Conservation (phyloP, 2,888 invertebrate genomes). For the Drosophila colorata region DNA sequence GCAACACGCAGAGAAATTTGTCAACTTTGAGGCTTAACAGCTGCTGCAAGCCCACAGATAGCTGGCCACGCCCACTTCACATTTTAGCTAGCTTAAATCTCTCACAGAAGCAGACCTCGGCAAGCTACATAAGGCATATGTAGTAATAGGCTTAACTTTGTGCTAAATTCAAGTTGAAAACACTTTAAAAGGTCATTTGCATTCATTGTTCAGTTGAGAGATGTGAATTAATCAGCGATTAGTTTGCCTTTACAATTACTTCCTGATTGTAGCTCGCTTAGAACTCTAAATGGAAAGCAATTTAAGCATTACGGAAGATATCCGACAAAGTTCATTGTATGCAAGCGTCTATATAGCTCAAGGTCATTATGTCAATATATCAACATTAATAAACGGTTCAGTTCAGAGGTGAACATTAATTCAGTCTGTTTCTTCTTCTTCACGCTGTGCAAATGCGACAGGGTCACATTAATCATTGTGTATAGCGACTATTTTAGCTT, state of each 20-base stretch:
- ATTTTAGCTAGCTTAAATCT: not conserved
- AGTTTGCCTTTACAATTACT: constrained; percentile 9
- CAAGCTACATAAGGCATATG: not conserved
- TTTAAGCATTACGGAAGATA: constrained; percentile 56
- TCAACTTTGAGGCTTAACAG: constrained; percentile 35
- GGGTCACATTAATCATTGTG: constrained; percentile 49
- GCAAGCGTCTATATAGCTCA: constrained; percentile 60
- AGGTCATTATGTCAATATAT: constrained; percentile 76
- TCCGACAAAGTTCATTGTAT: constrained; percentile 22
- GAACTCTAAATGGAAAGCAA: constrained; percentile 36
- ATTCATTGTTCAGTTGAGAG: constrained; percentile 19
- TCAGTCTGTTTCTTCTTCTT: constrained; percentile 5
- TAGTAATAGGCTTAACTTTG: not conserved
- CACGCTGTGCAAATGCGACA: constrained; percentile 39
- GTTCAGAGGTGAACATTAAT: constrained; percentile 34
- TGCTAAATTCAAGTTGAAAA: constrained; percentile 49
- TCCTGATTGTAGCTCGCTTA: constrained; percentile 41
- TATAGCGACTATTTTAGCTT: not conserved
- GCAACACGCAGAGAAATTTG: constrained; percentile 47
- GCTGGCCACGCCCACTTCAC: constrained; percentile 33
- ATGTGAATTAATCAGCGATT: constrained; percentile 29
- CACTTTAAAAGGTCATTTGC: constrained; percentile 59
- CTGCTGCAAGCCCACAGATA: constrained; percentile 15
- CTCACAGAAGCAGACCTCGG: not conserved
- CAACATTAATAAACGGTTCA: constrained; percentile 39